Conservation (phyloP, 37 sponge, comb jelly and placozoan genomes). For the Spongia lamella region DNA sequence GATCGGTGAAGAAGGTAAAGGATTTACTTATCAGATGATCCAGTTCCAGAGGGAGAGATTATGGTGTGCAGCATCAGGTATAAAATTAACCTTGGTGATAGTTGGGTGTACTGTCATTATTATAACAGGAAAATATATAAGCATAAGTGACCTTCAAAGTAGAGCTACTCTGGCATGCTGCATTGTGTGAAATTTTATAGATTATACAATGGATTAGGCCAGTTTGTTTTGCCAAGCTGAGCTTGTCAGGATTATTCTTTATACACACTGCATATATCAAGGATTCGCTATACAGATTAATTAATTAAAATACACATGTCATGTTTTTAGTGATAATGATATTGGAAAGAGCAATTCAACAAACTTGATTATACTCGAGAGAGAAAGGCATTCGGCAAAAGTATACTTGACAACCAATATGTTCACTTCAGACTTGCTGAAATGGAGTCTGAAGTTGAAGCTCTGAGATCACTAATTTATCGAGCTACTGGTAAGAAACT, state of each 20-base stretch:
- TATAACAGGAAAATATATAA: background rate
- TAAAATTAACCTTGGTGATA: no score
- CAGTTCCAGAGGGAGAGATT: constrained; percentile 95
- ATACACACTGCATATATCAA: constrained; percentile 30
- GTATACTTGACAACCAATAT: constrained; percentile 88
- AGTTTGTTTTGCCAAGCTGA: no score
- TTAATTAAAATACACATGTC: no score
- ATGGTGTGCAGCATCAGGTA: constrained; percentile 69
- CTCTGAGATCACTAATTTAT: constrained; percentile 76
- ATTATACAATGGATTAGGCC: no score
- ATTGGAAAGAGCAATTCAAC: constrained; percentile 60
- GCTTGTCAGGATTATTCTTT: no score
- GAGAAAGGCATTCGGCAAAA: constrained; percentile 86
- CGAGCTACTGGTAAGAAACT: constrained; percentile 62
- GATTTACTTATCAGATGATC: constrained; percentile 93
- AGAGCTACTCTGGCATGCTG: background rate
- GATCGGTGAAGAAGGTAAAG: constrained; percentile 91
- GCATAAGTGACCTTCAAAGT: background rate
- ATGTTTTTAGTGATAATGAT: constrained; percentile 76
- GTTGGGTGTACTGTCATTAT: background rate
- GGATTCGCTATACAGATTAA: no score
- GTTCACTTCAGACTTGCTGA: constrained; percentile 92
- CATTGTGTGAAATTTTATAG: background rate
- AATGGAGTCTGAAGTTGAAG: constrained; percentile 88
- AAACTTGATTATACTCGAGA: constrained; percentile 78